Base-by-base conservation (phyloP, 2,888 invertebrate genomes). In the Lasius fuliginosus region DNA sequence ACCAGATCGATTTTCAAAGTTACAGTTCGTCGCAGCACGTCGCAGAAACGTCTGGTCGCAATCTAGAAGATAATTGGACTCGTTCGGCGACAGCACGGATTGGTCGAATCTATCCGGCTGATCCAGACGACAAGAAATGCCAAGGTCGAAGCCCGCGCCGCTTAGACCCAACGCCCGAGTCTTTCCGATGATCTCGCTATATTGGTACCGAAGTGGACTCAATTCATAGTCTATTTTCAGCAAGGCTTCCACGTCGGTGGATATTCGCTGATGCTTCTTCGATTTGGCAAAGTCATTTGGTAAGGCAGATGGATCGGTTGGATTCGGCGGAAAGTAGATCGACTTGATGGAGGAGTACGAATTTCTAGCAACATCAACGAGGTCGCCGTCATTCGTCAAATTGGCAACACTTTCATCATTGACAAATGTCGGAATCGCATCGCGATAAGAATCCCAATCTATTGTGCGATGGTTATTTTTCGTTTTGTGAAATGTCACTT, bases 181-280 rank as follows among this genome's bases (percentile, higher is more conserved):
- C 56, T 90, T 90, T 9, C 89, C 90, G 11, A 85, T 81, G 12
- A 92, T 87, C 84, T 91, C 90, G 85, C 86, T 92, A 56, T 93
- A 84, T 60, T 91, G 86, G 23, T 85, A 88, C 60, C 85, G 88
- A 23, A 93, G 81, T 0, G 92, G 92, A 0, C 87, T 83, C 1
- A 93, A 73, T 74, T 92, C 93, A 18, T 86, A 83, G 12, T 91
- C 90, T 76, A 92, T 92, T 56, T 90, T 90, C 53, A 87, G 77
- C 27, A 91, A 81, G 0, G 90, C 85, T 18, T 88, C 85, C 30
- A 87, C 68, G 62, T 92, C 91, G 27, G 86, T 88, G 3, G 74
- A 46, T 5, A 85, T 15, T 0, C 84, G 69, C 9, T 85, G 83
- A 42, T 85, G 84, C n/a, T 75, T 85, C 27, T 46, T 77, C 5